These are phyloP conservation scores for Scolopax rusticola DNA, from an alignment of 2,797 vertebrate genomes.

Conservation along the genomic window DNA sequence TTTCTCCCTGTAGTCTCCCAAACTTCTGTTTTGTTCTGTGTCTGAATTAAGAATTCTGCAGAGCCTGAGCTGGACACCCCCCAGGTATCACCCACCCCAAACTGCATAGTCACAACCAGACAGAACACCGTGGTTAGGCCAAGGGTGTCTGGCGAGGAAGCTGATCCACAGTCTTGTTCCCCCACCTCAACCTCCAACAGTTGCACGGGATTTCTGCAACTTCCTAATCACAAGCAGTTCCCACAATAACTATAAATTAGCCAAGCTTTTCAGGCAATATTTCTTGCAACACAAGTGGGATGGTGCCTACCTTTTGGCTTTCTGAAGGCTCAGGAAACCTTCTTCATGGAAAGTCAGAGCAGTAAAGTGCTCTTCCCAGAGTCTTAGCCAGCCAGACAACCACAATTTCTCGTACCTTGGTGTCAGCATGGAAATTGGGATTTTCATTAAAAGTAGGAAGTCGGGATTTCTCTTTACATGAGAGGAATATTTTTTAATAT, in stretches of 20 bases:
- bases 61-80: background rate
- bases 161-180: background rate
- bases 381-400: background rate
- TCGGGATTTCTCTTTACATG: background rate
- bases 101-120: background rate
- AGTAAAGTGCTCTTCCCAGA: background rate
- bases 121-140: background rate
- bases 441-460: background rate
- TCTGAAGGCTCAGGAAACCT: background rate
- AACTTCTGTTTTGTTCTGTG: background rate
- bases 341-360: background rate
- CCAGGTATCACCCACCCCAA: background rate
- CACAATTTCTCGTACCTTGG: background rate
- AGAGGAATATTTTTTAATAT: background rate
- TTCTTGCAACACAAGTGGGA: background rate
- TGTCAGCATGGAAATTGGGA: background rate
- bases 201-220: background rate
- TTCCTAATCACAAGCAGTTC: rapidly evolving
- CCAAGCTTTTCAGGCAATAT: background rate
- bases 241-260: background rate
- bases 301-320: background rate
- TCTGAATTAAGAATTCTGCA: background rate
- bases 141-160: background rate
- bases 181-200: background rate
- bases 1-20: background rate